phyloP scores from a whole-genome alignment of 2,797 vertebrate species.

The Rhincodon typus region DNA sequence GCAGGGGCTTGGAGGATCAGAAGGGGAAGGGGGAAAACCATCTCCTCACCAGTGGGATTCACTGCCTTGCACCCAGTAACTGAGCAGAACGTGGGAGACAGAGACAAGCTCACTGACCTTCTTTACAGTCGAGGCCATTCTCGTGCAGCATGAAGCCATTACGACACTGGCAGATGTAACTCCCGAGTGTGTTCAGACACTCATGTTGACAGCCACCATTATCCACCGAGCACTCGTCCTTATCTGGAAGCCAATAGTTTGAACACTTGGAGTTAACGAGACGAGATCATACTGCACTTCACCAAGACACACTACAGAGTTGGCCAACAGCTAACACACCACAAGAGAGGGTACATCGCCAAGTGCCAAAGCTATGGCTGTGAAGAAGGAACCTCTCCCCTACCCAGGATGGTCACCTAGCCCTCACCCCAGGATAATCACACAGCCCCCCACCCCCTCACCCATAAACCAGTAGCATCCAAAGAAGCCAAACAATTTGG shows the following conservation, averaged over 20 bases:
- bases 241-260: not conserved
- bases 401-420: too few relatives aligned
- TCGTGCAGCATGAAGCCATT: not conserved
- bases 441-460: too few relatives aligned
- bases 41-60: too few relatives aligned
- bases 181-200: constrained; percentile 37
- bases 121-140: not conserved
- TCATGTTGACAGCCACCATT: constrained; percentile 32
- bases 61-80: too few relatives aligned
- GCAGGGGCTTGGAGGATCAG: too few relatives aligned
- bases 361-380: not conserved
- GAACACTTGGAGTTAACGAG: accelerated
- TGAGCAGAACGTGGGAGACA: not conserved
- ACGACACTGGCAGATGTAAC: constrained; percentile 34
- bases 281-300: not conserved
- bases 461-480: too few relatives aligned
- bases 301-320: too few relatives aligned
- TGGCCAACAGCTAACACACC: not conserved
- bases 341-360: not conserved
- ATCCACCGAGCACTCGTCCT: constrained; percentile 32
- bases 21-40: too few relatives aligned
- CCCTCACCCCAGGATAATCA: too few relatives aligned
- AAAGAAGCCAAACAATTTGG: too few relatives aligned
- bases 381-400: not conserved
- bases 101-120: not conserved